Evolutionary conservation across 2,797 vertebrate species (phyloP), one percentile per base, ranked within the genome.

Genomic region (Anguilla marmorata): DNA sequence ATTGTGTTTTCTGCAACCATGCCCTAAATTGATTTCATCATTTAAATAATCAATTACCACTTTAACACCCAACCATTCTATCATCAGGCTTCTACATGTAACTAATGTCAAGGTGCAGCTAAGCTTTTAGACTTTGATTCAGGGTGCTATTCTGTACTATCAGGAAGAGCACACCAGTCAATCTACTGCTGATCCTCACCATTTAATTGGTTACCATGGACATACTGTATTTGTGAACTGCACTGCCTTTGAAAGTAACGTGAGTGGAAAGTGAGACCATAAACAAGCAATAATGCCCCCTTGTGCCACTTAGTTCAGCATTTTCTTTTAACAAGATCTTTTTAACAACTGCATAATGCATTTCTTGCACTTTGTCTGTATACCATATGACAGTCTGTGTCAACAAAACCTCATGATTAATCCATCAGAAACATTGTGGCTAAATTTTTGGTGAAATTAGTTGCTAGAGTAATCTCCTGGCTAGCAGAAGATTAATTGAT

Each of bases 301-400:
- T 69, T 27, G 63, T 69, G 63, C 63, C 63, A 69, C 63, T 69
- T 69, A 69, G 63, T 69, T 69, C n/a, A 69, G 63, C 63, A 69
- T 69, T 69, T 69, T 69, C 24, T 27, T 69, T 69, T 69, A 69
- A 69, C 63, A 69, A 69, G 63, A 69, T 69, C 14, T 69, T 69
- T 69, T 69, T 69, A 69, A 69, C 63, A n/a, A 69, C 12, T 69
- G 63, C 63, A 69, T 69, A 27, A 69, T 69, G 63, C 63, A 69
- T 69, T 11, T 27, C 63, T 69, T 69, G 63, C 63, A 69, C 63
- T 69, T 69, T 69, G 24, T 27, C 7, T 69, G 9, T 69, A n/a
- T 27, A 69, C 63, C 63, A 69, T 27, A 69, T 24, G 16, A 7
- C 24, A 69, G 63, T 69, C 63, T 27, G n/a, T 69, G 63, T 69